phyloP scores from a whole-genome alignment of 1,140 invertebrate species.

The Brachionus angularis region DNA sequence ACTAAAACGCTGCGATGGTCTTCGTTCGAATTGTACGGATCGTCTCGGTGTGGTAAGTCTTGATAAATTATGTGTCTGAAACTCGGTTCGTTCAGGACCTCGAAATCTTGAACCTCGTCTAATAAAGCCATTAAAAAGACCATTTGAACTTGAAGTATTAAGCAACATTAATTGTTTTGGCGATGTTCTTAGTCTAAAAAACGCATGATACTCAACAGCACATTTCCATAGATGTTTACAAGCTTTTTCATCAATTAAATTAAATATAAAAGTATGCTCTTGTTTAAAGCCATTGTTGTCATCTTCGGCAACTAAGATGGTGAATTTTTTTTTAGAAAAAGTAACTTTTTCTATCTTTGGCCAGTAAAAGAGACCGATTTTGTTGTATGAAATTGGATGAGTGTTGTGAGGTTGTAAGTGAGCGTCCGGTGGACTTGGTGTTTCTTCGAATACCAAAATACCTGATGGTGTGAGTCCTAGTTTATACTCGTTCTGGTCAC shows the following conservation, averaged over 20 bases:
- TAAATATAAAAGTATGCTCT: slow-evolving; percentile 61
- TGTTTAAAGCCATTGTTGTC: slow-evolving; percentile 53
- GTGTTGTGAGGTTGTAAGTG: not conserved
- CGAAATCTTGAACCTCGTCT: slow-evolving; percentile 91
- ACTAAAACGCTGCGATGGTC: slow-evolving; percentile 90
- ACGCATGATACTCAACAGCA: slow-evolving; percentile 94
- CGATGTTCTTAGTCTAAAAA: slow-evolving; percentile 80
- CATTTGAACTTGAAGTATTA: slow-evolving; percentile 62
- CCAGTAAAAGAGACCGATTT: slow-evolving; percentile 99
- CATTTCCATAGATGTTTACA: slow-evolving; percentile 98
- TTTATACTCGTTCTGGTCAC: slow-evolving; percentile 93
- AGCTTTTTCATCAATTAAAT: slow-evolving; percentile 87
- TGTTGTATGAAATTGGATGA: slow-evolving; percentile 54
- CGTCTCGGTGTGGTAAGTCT: slow-evolving; percentile 74
- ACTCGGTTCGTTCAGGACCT: slow-evolving; percentile 85
- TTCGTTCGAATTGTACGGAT: slow-evolving; percentile 87
- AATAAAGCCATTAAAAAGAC: slow-evolving; percentile 87
- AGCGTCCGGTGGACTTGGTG: slow-evolving; percentile 59
- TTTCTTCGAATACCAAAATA: slow-evolving; percentile 87
- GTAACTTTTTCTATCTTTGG: slow-evolving; percentile 68
- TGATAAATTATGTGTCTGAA: slow-evolving; percentile 71
- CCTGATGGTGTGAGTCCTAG: slow-evolving; percentile 93
- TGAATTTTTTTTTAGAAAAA: slow-evolving; percentile 75
- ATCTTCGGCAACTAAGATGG: slow-evolving; percentile 57
- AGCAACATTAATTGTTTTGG: slow-evolving; percentile 67